Base-by-base conservation (phyloP, 2,113 vertebrate genomes). In the Lycaon pictus region DNA sequence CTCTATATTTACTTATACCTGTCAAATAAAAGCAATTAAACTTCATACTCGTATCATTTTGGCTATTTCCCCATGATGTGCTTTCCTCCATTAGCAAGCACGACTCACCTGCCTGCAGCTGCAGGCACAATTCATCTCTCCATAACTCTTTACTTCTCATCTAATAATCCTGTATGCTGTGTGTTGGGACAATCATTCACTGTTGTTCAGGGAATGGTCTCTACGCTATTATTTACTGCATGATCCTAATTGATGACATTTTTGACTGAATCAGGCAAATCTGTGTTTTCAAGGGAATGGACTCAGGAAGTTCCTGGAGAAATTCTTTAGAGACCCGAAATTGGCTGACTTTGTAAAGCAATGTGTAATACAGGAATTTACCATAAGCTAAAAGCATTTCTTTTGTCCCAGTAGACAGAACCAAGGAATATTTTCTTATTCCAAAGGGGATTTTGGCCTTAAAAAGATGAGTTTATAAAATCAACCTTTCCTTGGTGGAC, bases 261-360 rank as follows among this genome's bases (percentile, higher is more conserved):
- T 98, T 95, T 97, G 43, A 93, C 88, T 5, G 48, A 95, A 71
- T 96, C 79, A 91, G 58, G 62, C 16, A 91, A 86, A 93, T 96
- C 93, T 92, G 72, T 2, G 1, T 93, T 96, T 98, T 97, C 90
- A 63, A 97, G 71, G 81, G 71, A 90, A 97, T 96, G 2, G 60
- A 27, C n/a, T 67, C 27, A 88, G 77, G 58, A 98, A 95, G 93
- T 89, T 53, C 72, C 10, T 87, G 72, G 83, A 94, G 53, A 71
- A 93, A 97, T 79, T 95, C 23, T 90, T 96, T 8, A 86, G 32
- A 83, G 56, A 74, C 94, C 51, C 96, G 90, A 88, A 90, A 81
- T 80, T 77, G 93, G 71, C 67, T 97, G 74, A 83, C 19, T 93
- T 94, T 76, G 51, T 93, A 90, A 95, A 71, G 5, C 58, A 77